Evolutionary conservation across 2,888 invertebrate genomes (phyloP).

Genomic region (Cantharis nigra): DNA sequence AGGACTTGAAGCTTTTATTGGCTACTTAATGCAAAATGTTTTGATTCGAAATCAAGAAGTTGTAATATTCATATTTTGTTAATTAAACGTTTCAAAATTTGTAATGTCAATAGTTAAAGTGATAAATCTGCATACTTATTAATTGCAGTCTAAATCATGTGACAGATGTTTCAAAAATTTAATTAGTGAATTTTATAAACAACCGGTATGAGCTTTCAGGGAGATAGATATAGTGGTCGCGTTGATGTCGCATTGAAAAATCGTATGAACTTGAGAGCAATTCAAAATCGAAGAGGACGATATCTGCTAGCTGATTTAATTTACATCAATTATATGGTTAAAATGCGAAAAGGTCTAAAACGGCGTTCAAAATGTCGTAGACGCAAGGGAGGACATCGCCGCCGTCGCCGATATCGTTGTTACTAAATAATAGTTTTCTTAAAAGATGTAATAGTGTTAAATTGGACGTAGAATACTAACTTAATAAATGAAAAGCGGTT

Average conservation of each 20-base stretch:
- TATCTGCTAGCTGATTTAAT: not conserved
- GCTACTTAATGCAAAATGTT: not conserved
- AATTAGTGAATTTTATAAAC: not conserved
- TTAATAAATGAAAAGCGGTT: too few relatives aligned
- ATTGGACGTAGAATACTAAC: too few relatives aligned
- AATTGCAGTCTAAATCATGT: not conserved
- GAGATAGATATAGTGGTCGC: not conserved
- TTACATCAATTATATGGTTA: not conserved
- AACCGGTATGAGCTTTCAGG: not conserved
- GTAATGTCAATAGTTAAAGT: too few relatives aligned
- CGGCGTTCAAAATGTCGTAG: not conserved
- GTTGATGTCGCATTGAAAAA: not conserved
- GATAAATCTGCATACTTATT: too few relatives aligned
- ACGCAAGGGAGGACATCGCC: not conserved
- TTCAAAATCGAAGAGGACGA: not conserved
- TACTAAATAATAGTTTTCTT: too few relatives aligned
- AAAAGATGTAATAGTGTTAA: too few relatives aligned
- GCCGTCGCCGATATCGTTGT: too few relatives aligned
- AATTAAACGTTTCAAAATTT: too few relatives aligned
- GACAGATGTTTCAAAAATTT: not conserved
- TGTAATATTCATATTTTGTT: not conserved
- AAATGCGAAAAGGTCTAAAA: not conserved
- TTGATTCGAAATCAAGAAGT: not conserved
- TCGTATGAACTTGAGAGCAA: not conserved
- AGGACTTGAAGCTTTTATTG: not conserved